phyloP scores from a whole-genome alignment of 2,113 vertebrate genomes.

The Colossoma macropomum region DNA sequence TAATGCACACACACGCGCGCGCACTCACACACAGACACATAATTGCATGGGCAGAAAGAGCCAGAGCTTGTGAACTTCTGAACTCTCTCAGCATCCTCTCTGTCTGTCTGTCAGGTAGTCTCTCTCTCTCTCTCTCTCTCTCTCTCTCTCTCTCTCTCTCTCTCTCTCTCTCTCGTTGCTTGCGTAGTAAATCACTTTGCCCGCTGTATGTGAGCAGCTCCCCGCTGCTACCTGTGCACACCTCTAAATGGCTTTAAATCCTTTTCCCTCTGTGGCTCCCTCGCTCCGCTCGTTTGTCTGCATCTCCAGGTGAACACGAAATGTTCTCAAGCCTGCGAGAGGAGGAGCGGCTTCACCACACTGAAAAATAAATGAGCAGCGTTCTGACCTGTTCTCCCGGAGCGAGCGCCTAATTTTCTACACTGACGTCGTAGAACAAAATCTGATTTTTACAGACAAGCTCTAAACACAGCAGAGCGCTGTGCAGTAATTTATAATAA shows the following conservation, averaged over 20 bases:
- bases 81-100: not conserved
- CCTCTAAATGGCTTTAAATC: constrained; percentile 24
- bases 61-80: not conserved
- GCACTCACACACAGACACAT: not conserved
- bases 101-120: too few species aligned
- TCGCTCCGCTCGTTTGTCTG: not conserved
- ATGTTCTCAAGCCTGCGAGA: not conserved
- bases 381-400: not conserved
- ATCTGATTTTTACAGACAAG: not conserved
- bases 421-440: not conserved
- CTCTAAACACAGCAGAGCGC: not conserved
- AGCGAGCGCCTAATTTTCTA: not conserved
- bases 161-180: not conserved
- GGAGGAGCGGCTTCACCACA: not conserved
- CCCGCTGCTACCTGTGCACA: not conserved
- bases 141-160: not conserved
- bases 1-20: not conserved
- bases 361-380: not conserved
- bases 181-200: not conserved
- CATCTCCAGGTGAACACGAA: constrained; percentile 7
- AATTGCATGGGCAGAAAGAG: constrained; percentile 20
- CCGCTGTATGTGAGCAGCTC: not conserved
- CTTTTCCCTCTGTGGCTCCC: not conserved
- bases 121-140: not conserved
- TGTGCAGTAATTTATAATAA: not conserved